Evolutionary conservation across 2,888 invertebrate genomes (phyloP), one percentile per base, ranked within the genome.

Genomic region (Drosophila picticornis): DNA sequence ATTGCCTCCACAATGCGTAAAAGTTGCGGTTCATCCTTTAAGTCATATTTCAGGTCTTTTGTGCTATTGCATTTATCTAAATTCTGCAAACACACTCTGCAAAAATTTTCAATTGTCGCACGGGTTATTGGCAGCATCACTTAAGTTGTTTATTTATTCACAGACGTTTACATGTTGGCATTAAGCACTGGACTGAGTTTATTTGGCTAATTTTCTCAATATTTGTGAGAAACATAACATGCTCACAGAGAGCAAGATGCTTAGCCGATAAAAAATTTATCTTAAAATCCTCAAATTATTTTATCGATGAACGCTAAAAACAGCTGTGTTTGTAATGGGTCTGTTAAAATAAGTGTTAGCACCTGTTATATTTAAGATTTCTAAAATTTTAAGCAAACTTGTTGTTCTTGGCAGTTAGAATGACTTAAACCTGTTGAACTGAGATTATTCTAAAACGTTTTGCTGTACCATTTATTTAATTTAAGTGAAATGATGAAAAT

Each of bases 71-170:
- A 46, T 57, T 66, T 53, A 4, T 25, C 34, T 29, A 80, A 32
- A 46, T 60, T 50, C 51, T 77, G 81, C 43, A 81, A 61, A 7
- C 81, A 77, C 34, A 52, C 63, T 40, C 58, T 57, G 53, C 81
- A 77, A 25, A 77, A 76, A 19, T 76, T 27, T 10, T 72, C 40
- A 29, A 77, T 25, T 34, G 72, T 51, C 2, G 81, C 77, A 32
- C 72, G 77, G 25, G 77, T 81, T 46, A 77, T 77, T 46, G 72
- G 66, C 13, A 62, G 46, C 81, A 77, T 77, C 5, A 11, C 22
- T 27, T 7, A 43, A 16, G 2, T 9, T 2, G 4, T 16, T 22
- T 25, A 10, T 13, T 25, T 25, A 36, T 36, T 53, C 16, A 4
- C 10, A 46, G 29, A 13, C 31, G 40, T 19, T 38, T 11, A 32